A percentile compares a stretch with the other conserved stretches of the same genome.
Conservation (phyloP, 2,797 vertebrate species). For the Bovichtus diacanthus region DNA sequence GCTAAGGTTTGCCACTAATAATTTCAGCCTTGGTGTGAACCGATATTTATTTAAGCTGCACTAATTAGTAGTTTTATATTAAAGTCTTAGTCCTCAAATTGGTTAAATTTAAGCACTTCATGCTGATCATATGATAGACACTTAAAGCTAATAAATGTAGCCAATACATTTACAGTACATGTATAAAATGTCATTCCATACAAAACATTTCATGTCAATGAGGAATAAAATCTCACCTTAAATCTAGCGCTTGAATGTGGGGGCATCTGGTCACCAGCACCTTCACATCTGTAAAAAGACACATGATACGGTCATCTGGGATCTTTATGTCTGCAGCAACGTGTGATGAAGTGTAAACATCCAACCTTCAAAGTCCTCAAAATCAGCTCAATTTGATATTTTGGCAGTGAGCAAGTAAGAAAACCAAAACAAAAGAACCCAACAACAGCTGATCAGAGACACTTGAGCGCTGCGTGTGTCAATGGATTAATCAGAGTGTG, state of each 20-base stretch:
- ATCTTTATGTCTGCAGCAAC: not conserved
- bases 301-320: not conserved
- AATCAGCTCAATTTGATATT: not conserved
- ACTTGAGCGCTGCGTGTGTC: no score
- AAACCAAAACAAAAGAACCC: not conserved
- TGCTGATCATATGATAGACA: not conserved
- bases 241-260: constrained; percentile 88
- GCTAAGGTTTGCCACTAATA: no score
- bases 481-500: no score
- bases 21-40: no score
- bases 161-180: not conserved
- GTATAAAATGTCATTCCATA: not conserved
- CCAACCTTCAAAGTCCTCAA: not conserved
- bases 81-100: no score
- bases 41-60: no score
- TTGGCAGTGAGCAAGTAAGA: not conserved
- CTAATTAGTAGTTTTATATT: no score
- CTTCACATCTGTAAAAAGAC: constrained; percentile 86
- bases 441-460: not conserved
- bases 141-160: not conserved
- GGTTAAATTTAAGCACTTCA: no score
- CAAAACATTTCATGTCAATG: not conserved
- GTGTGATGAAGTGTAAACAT: no score
- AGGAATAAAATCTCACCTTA: constrained; percentile 87
- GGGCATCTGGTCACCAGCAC: constrained; percentile 89